Conservation (phyloP, 2,113 vertebrate genomes). For the Daubentonia madagascariensis region DNA sequence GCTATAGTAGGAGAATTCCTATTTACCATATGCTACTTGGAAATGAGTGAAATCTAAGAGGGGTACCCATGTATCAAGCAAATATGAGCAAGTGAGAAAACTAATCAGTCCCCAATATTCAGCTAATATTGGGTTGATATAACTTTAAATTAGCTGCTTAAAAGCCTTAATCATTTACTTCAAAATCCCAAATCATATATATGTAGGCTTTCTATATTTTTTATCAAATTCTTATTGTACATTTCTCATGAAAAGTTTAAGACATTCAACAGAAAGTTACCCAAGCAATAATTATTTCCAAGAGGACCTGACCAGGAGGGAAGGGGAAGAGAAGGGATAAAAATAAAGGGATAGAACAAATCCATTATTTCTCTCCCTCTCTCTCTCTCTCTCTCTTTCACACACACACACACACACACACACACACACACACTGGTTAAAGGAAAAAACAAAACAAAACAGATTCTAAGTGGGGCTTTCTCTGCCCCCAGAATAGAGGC, state of each 20-base stretch:
- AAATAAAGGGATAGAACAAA: not conserved
- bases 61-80: not conserved
- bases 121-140: not conserved
- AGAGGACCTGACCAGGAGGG: not conserved
- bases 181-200: not conserved
- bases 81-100: not conserved
- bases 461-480: not conserved
- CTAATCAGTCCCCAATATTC: not conserved
- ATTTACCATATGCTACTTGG: not conserved
- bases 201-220: not conserved
- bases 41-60: conserved; percentile 11
- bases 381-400: no score
- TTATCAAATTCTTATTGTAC: not conserved
- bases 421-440: not conserved
- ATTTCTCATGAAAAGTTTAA: not conserved
- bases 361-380: not conserved
- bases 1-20: not conserved
- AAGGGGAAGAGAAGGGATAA: not conserved
- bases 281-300: not conserved
- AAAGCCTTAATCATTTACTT: conserved; percentile 16
- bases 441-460: not conserved
- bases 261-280: not conserved
- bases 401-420: no score
- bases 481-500: not conserved
- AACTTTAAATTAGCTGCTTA: not conserved